These are phyloP conservation scores for Sphenodon punctatus DNA, from an alignment of 2,797 vertebrate species.

Conservation along the genomic window DNA sequence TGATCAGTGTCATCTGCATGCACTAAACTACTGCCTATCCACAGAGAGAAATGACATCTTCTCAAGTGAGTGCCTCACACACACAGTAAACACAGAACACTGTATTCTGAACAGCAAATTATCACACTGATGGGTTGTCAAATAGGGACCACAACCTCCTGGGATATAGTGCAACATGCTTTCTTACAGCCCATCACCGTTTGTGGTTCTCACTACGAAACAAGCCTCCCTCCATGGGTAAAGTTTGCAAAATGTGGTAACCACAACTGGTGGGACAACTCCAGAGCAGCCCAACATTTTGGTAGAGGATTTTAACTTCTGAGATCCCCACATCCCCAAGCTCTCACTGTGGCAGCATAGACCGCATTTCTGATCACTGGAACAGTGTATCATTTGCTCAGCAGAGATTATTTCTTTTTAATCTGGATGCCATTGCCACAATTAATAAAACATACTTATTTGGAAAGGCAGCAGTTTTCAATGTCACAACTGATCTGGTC, in stretches of 20 bases:
- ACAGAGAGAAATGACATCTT: fast-evolving
- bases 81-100: background rate
- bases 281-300: background rate
- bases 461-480: constrained; percentile 8
- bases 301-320: background rate
- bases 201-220: background rate
- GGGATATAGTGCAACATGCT: background rate
- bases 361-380: background rate
- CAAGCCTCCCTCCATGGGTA: background rate
- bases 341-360: background rate
- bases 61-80: background rate
- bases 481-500: background rate
- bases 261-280: background rate
- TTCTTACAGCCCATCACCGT: background rate
- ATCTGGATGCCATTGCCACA: background rate
- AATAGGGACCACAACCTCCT: background rate
- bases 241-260: constrained; percentile 14
- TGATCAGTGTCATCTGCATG: background rate
- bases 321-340: background rate
- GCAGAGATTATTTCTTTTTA: background rate
- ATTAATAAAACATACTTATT: constrained; percentile 34
- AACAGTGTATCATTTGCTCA: constrained; percentile 31
- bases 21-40: background rate
- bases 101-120: background rate
- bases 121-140: background rate